Base-by-base conservation (phyloP, 2,797 vertebrate genomes). In the Parauchenoglanis punctatus region DNA sequence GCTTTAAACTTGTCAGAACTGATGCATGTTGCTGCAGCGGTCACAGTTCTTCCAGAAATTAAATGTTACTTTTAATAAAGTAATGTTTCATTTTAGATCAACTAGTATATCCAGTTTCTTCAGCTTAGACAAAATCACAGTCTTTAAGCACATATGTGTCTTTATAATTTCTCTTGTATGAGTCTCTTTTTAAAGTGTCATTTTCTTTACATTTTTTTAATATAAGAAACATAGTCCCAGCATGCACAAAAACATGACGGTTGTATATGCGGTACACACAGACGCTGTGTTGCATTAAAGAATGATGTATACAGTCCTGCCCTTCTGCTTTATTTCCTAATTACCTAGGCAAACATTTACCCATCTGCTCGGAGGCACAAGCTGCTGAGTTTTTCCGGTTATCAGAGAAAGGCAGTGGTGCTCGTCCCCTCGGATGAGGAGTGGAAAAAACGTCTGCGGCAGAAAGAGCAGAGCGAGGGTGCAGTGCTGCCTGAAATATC, bases 351-450 rank as follows among this genome's bases (percentile, higher is more conserved):
- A 88, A 98, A 97, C n/a, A 93, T 97, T 82, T 97, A 97, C 91
- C 95, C 96, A 90, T 98, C 97, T 11, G 97, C 97, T 31, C 97
- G 96, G 15, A 94, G 94, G 65, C 93, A 97, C 93, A 99, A 98
- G 93, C 94, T 99, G 81, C 92, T 95, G 84, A 94, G 96, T 81
- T 99, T 99, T 88, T 88, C 91, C 40, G 95, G 96, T 35, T 98
- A 97, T 91, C 93, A 93, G 61, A 95, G 96, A 1, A 94, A 90
- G 82, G 96, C 95, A 28, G 94, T 97, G 75, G 96, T 98, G 59
- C 92, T 98, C 0, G 96, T 97, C 58, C 97, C 97, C 2, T 92
- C 92, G 0, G 95, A 95, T 0, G 95, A 96, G 2, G 96, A 97
- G 86, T 99, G 97, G 97, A 96, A 93, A 89, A 95, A 94, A 61